Evolutionary conservation across 2,113 vertebrate species (phyloP).

Genomic region (Mormyrus lacerda): DNA sequence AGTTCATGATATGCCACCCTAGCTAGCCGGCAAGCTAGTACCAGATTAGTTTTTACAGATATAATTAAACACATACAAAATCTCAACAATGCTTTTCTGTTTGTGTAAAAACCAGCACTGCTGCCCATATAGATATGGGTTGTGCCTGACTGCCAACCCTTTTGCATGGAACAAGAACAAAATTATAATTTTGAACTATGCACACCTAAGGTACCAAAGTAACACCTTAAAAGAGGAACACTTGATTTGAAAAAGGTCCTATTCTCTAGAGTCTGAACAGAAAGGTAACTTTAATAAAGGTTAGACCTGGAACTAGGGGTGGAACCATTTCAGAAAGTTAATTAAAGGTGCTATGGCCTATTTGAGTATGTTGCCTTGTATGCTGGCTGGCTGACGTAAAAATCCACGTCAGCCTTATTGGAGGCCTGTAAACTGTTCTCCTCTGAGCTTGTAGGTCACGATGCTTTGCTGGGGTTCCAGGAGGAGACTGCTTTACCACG

Average conservation of each 20-base stretch:
- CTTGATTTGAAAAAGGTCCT: neutral
- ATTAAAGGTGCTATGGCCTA: neutral
- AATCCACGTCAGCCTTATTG: neutral
- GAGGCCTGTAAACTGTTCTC: neutral
- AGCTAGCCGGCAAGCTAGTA: neutral
- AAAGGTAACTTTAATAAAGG: neutral
- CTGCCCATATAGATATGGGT: neutral
- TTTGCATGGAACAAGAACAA: neutral
- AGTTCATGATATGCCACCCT: too few species aligned
- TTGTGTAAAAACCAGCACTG: neutral
- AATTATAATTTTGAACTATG: neutral
- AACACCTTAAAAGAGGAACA: neutral
- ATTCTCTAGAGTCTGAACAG: neutral
- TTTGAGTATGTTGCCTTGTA: neutral
- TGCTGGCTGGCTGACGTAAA: neutral
- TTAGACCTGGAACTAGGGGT: neutral
- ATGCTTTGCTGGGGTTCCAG: constrained; percentile 4
- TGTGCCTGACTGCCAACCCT: neutral
- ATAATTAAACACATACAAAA: neutral
- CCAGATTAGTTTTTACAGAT: neutral
- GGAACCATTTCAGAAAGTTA: neutral
- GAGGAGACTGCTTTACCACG: neutral
- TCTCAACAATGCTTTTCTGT: neutral
- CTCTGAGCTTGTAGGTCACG: neutral
- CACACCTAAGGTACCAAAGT: neutral